Evolutionary conservation across 1,140 invertebrate species (phyloP), one percentile per base, ranked within the genome.

Genomic region (Tetragonula clypearis): DNA sequence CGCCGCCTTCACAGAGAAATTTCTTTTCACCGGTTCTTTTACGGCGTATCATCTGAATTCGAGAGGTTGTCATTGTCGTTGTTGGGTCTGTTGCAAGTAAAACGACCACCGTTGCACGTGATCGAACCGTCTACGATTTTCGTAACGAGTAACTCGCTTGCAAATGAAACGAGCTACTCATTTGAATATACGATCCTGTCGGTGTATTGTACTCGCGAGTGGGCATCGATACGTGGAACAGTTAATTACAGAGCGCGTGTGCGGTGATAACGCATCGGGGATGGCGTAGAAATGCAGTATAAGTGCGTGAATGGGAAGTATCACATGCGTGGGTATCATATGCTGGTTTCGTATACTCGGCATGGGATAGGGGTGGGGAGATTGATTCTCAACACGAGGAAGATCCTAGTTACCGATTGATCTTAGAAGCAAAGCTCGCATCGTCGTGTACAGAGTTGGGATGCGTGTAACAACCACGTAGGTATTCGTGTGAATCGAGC

Each of bases 151-250:
- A 53, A 81, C 73, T 66, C 78, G 26, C 78, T 79, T 56, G 79
- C 79, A 73, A 81, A 72, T 73, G 69, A 66, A 72, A 81, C 79
- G n/a, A 15, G 26, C 41, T 23, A n/a, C n/a, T 35, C 78, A 82
- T 72, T 86, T 49, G 62, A 65, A 69, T 76, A 58, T 26, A n/a
- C 55, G 56, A 56, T 41, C 73, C 55, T 17, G 11, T n/a, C 35
- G n/a, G 12, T 6, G 49, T n/a, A n/a, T 73, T 78, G 65, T 41
- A 30, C 68, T 56, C 30, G 55, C 53, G 41, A 53, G 23, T n/a
- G 41, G 11, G 30, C 23, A 21, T 49, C 23, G 23, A 23, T 35
- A 35, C 55, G 56, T 19, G 6, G n/a, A 73, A 53, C 19, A 62
- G 62, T 14, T 60, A 78, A 79, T 79, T 19, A 76, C 71, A 72